phyloP scores from a whole-genome alignment of 53 echinoderm and acorn worm genomes.

The Holothuria scabra region DNA sequence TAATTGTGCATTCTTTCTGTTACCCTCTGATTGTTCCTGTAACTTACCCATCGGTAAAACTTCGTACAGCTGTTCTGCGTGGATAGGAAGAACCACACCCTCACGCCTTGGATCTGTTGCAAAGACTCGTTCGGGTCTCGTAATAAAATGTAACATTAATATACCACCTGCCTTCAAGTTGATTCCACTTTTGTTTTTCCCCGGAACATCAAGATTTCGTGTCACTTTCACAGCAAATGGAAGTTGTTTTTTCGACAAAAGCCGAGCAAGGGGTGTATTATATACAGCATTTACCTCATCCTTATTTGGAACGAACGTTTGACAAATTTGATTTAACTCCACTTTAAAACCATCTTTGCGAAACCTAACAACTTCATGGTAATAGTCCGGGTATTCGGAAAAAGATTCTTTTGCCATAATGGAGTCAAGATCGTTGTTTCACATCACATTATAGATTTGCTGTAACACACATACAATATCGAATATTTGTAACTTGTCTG shows the following conservation, averaged over 20 bases:
- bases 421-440: too few species aligned
- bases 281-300: background rate
- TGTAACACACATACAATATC: too few species aligned
- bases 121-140: background rate
- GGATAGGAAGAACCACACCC: background rate
- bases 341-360: too few species aligned
- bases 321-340: background rate
- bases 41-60: constrained; percentile 20
- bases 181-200: too few species aligned
- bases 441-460: too few species aligned
- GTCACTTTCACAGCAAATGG: background rate
- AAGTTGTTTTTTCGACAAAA: background rate
- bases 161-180: background rate
- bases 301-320: background rate
- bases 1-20: too few species aligned
- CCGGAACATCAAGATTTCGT: too few species aligned
- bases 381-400: too few species aligned
- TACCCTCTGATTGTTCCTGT: too few species aligned
- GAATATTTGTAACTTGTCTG: too few species aligned
- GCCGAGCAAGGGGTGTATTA: background rate
- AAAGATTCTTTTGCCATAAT: too few species aligned
- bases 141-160: background rate
- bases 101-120: background rate
- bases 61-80: constrained; percentile 27
- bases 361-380: too few species aligned